Evolutionary conservation across 2,797 vertebrate genomes (phyloP).

Genomic region (Chiroxiphia lanceolata): DNA sequence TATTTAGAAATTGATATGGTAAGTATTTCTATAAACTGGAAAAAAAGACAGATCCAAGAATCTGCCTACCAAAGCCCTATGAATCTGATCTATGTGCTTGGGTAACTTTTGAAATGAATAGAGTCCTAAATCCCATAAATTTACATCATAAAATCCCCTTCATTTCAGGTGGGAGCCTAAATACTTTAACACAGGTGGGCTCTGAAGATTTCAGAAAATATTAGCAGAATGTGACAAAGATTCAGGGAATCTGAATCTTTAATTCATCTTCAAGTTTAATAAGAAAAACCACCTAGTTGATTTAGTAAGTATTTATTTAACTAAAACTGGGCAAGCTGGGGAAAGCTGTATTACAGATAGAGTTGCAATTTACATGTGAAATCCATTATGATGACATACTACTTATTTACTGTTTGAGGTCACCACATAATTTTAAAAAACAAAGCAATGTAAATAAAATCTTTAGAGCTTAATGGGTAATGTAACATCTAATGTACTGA

Average conservation of each 20-base stretch:
- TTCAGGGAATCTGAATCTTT: neutral
- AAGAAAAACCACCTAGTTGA: neutral
- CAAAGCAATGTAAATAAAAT: constrained; percentile 37
- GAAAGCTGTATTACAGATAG: neutral
- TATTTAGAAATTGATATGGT: neutral
- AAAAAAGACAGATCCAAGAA: neutral
- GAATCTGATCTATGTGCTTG: neutral
- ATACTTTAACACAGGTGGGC: neutral
- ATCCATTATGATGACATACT: constrained; percentile 14
- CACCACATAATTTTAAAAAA: neutral
- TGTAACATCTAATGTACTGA: constrained; percentile 2
- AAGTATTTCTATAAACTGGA: neutral
- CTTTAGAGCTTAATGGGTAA: constrained; percentile 11
- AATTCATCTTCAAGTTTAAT: neutral
- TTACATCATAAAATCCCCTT: neutral
- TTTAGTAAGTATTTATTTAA: constrained; percentile 12
- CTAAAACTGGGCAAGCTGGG: neutral
- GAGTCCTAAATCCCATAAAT: neutral
- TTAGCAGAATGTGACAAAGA: neutral
- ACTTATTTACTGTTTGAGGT: constrained; percentile 31
- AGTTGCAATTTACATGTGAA: neutral
- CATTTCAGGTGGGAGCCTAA: neutral
- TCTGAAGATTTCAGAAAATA: neutral
- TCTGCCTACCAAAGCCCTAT: neutral
- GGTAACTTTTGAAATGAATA: neutral